These are phyloP conservation scores for Chauna torquata DNA, from an alignment of 2,113 vertebrate genomes.

Conservation along the genomic window DNA sequence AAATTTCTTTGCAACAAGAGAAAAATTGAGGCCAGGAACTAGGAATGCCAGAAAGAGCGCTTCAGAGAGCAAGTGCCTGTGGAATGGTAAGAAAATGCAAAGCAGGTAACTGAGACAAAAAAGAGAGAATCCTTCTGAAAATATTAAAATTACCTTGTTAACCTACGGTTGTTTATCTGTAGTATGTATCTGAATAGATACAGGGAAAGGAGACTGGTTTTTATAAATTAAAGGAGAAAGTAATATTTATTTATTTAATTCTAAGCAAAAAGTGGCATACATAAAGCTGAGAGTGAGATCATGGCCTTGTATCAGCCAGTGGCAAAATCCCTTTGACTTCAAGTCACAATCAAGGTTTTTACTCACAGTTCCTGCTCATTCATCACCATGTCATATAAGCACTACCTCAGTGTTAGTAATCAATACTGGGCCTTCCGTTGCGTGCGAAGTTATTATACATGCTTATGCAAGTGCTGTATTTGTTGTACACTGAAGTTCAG, in stretches of 20 bases:
- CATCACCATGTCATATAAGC: neutral
- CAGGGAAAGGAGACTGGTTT: neutral
- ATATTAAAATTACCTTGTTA: neutral
- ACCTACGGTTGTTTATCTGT: neutral
- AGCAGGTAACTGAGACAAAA: neutral
- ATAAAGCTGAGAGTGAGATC: neutral
- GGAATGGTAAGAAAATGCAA: neutral
- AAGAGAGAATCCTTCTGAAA: neutral
- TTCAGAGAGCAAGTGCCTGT: neutral
- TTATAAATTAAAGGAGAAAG: neutral
- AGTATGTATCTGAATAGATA: neutral
- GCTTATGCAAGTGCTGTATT: too few species aligned
- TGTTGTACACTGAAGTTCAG: neutral
- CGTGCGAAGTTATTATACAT: rapidly evolving
- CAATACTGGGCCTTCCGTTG: neutral
- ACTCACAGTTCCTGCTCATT: neutral
- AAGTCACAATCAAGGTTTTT: neutral
- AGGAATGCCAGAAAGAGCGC: neutral
- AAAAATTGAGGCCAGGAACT: neutral
- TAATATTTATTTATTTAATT: neutral
- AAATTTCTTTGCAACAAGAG: neutral
- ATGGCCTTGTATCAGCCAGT: neutral
- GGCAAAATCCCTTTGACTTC: neutral
- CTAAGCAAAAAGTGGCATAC: neutral
- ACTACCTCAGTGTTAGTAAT: neutral